Base-by-base conservation (phyloP, 2,888 invertebrate species). In the Eurois occulta region DNA sequence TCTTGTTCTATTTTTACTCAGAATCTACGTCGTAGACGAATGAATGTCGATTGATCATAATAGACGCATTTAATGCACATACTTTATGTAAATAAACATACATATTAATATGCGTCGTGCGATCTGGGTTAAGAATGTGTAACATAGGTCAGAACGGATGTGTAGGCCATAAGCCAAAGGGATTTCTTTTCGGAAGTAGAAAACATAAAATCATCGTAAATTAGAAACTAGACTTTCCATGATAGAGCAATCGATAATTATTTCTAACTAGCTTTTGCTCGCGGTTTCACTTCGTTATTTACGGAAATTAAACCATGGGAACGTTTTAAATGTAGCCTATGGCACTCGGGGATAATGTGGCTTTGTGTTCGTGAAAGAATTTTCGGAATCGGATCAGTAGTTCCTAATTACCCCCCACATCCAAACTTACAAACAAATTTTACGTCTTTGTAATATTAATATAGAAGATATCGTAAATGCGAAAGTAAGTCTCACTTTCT, bases 81-180 rank as follows among this genome's bases (percentile, higher is more conserved):
- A 79, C 75, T 52, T 80, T 81, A 79, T 81, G 78, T 38, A 62
- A 79, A 67, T 79, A 62, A 52, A 62, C 52, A 52, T 18, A 66
- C 74, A 8, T 52, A 67, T 79, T 66, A 52, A 62, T 80, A 80
- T 81, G 58, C 75, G 60, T 38, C 28, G 28, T 67, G 60, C 52
- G 75, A 79, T 81, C 81, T 79, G 8, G 78, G 81, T 81, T 81
- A 79, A 67, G 81, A 58, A 81, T 81, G 43, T 75, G 43, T 62
- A 81, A 48, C 48, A 28, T 41, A 65, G 67, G 43, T 24, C 72
- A 28, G 43, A 58, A 52, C 81, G 58, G 66, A 67, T 81, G 66
- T 81, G 4, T 41, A n/a, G n/a, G n/a, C n/a, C n/a, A n/a, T n/a
- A n/a, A 18, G 28, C 16, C 18, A 32, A 38, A 73, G 66, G 81